phyloP scores from a whole-genome alignment of 2,797 vertebrate genomes.

The Chloroceryle inda region DNA sequence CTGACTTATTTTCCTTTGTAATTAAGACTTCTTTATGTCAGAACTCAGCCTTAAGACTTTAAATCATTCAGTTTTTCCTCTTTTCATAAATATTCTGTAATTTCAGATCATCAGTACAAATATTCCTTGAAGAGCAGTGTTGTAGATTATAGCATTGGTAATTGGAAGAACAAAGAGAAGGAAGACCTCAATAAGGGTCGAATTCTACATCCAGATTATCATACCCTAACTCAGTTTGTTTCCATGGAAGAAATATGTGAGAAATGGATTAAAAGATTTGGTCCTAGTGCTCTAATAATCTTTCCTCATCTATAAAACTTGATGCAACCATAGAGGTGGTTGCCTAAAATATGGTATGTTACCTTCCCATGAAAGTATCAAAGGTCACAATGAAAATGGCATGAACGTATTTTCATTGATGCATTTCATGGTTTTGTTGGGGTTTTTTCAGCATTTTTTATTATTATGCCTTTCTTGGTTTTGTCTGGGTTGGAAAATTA shows the following conservation, averaged over 20 bases:
- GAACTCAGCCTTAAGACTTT: neutral
- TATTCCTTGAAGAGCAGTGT: neutral
- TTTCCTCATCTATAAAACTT: neutral
- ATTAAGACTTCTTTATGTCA: neutral
- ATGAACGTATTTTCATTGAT: neutral
- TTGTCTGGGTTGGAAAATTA: neutral
- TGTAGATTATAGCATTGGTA: neutral
- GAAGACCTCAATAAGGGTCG: neutral
- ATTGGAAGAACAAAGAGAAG: neutral
- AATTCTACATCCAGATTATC: neutral
- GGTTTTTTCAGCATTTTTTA: neutral
- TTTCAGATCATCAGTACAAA: neutral
- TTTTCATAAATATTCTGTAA: neutral
- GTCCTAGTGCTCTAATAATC: neutral
- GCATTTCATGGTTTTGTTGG: neutral
- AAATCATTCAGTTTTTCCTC: neutral
- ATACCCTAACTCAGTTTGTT: neutral
- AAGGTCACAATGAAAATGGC: neutral
- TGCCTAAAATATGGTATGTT: neutral
- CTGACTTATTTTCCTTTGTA: neutral
- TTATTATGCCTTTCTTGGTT: neutral
- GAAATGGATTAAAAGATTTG: neutral
- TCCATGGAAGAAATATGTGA: neutral
- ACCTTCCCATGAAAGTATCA: neutral
- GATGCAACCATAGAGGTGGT: neutral